Percentiles rank a stretch among this genome's conserved stretches.
Evolutionary conservation across 2,113 vertebrate species (phyloP).

Genomic region (Vanacampus margaritifer): DNA sequence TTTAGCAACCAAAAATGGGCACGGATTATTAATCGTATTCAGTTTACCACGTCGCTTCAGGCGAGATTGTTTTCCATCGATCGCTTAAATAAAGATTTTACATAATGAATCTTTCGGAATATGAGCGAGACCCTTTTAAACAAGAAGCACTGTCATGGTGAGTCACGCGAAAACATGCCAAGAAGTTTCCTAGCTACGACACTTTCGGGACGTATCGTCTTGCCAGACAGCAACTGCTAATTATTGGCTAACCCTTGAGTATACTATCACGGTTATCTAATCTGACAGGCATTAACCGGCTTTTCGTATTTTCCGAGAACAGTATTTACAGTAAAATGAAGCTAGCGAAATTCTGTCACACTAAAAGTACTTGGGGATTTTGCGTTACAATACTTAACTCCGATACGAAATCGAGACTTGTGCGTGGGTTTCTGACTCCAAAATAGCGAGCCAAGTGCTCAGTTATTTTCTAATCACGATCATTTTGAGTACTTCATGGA

Average conservation of each 20-base stretch:
- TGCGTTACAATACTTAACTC: not conserved
- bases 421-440: not conserved
- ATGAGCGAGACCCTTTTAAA: not conserved
- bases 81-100: not conserved
- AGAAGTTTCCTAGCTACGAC: slow-evolving; percentile 1
- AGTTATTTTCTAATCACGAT: not conserved
- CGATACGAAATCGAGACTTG: not conserved
- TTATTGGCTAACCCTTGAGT: not conserved
- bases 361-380: not conserved
- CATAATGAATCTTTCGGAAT: not conserved
- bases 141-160: not conserved
- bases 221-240: not conserved
- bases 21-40: not conserved
- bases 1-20: not conserved
- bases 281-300: too few relatives aligned
- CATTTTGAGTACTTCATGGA: not conserved
- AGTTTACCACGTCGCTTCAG: not conserved
- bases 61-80: not conserved
- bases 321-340: not conserved
- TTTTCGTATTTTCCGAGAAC: not conserved
- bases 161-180: not conserved
- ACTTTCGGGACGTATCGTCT: not conserved
- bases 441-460: not conserved
- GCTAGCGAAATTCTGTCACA: not conserved
- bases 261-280: not conserved